Conservation (phyloP, 2,888 invertebrate species). For the Apamea sordens region DNA sequence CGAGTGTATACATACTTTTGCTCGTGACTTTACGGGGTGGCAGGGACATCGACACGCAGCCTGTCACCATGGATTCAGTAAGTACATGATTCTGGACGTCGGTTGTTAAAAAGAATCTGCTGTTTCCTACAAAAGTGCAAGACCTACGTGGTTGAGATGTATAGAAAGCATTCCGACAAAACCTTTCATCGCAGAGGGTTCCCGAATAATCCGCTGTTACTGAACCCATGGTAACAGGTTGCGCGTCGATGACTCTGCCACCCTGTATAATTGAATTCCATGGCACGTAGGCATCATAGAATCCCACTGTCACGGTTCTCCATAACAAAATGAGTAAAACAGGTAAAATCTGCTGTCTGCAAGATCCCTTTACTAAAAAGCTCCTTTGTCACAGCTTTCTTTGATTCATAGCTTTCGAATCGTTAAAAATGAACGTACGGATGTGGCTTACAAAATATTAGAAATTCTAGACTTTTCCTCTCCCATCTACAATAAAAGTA, state of each 20-base stretch:
- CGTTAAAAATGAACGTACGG: conserved; percentile 20
- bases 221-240: neutral
- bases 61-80: neutral
- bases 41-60: too few relatives aligned
- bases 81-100: neutral
- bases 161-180: neutral
- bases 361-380: conserved; percentile 7
- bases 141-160: neutral
- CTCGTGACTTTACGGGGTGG: neutral
- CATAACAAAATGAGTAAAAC: neutral
- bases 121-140: neutral
- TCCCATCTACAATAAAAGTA: neutral
- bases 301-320: too few relatives aligned
- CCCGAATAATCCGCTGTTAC: neutral
- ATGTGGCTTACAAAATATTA: conserved; percentile 18
- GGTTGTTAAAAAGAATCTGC: neutral
- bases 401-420: conserved; percentile 14
- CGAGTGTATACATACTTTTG: too few relatives aligned
- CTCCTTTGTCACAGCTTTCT: conserved; percentile 27
- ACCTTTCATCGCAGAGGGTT: neutral
- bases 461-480: conserved; percentile 12
- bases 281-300: conserved; percentile 4
- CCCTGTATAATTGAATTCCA: conserved; percentile 9
- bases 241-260: neutral
- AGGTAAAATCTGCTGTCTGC: neutral